phyloP scores from a whole-genome alignment of 2,797 vertebrate species.

The Argya squamiceps region DNA sequence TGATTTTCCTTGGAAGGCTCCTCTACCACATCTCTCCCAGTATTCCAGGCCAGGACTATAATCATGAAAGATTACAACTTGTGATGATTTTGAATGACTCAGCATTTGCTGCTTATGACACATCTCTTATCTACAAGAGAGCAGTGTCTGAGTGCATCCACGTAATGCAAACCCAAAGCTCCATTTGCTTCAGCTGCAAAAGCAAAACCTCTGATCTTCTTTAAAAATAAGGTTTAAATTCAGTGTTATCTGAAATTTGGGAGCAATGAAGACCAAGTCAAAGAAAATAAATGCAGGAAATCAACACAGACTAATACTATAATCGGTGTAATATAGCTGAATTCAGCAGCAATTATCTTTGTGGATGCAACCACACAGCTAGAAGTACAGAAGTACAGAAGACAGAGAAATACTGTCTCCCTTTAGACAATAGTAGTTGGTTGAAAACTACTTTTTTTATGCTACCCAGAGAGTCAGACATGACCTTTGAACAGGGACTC shows the following conservation, averaged over 20 bases:
- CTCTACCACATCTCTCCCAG: neutral
- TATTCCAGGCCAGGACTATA: neutral
- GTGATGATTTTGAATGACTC: neutral
- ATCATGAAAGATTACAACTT: neutral
- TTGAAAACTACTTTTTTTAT: neutral
- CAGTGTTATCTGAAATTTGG: neutral
- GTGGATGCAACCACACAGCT: neutral
- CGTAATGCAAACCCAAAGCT: neutral
- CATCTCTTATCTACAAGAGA: neutral
- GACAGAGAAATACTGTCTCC: neutral
- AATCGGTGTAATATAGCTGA: neutral
- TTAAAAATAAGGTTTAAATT: neutral
- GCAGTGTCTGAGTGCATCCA: neutral
- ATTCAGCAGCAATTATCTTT: neutral
- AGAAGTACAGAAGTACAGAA: neutral
- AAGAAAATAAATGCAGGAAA: neutral
- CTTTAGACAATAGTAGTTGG: neutral
- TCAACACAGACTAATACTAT: neutral
- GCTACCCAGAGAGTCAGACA: neutral
- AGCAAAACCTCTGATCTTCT: neutral
- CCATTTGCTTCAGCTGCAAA: neutral
- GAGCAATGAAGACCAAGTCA: neutral
- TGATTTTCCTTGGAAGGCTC: neutral
- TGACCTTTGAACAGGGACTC: neutral
- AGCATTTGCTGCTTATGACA: neutral